A percentile compares a stretch with the other conserved stretches of the same genome.
phyloP scores from a whole-genome alignment of 2,888 invertebrate genomes.

The Notodonta dromedarius region DNA sequence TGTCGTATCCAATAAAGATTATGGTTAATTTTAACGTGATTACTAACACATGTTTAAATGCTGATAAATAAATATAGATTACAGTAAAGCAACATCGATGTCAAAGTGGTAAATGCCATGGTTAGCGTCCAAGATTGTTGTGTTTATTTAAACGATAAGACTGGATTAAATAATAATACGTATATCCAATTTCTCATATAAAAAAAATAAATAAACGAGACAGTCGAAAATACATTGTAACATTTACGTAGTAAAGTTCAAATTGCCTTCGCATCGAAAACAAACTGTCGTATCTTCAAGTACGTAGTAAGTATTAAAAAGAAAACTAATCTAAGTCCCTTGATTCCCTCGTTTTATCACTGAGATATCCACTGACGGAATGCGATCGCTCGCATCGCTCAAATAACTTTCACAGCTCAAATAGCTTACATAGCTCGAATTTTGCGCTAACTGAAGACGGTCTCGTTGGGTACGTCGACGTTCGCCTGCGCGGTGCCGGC shows the following conservation, averaged over 20 bases:
- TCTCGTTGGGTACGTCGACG: slow-evolving; percentile 66
- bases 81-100: neutral
- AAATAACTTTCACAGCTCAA: neutral
- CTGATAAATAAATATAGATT: neutral
- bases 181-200: neutral
- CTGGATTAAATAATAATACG: neutral
- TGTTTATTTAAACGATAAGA: neutral
- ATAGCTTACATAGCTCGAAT: slow-evolving; percentile 4
- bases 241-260: neutral
- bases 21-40: neutral
- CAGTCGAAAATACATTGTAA: neutral
- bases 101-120: slow-evolving; percentile 1
- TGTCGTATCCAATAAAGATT: neutral
- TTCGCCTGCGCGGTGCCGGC: slow-evolving; percentile 37
- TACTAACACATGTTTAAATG: neutral
- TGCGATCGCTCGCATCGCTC: neutral
- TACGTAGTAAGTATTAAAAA: no score
- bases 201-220: neutral
- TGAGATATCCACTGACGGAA: neutral
- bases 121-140: neutral
- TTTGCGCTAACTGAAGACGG: slow-evolving; percentile 71
- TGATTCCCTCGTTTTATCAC: neutral
- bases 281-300: neutral
- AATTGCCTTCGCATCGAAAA: neutral
- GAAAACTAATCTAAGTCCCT: neutral